Percentiles rank a stretch among this genome's conserved stretches.
phyloP scores from a whole-genome alignment of 2,888 invertebrate genomes.

The Sarcophaga carnaria region DNA sequence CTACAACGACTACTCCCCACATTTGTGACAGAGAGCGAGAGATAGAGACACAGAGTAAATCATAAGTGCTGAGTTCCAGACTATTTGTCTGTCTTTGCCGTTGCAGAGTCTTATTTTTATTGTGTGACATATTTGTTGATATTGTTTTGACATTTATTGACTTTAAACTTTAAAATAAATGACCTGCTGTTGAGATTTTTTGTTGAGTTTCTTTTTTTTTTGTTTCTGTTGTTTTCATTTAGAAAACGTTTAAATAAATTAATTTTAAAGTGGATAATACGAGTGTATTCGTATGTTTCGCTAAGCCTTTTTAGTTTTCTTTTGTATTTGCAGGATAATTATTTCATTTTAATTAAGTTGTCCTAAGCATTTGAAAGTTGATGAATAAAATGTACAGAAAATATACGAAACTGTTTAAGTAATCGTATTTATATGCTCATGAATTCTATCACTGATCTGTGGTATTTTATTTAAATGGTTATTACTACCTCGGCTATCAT shows the following conservation, averaged over 20 bases:
- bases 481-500: too few species aligned
- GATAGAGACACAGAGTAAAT: not conserved
- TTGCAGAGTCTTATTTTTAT: conserved; percentile 17
- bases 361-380: too few species aligned
- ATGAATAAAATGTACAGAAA: too few species aligned
- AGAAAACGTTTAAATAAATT: conserved; percentile 38
- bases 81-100: not conserved
- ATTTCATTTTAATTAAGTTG: too few species aligned
- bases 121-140: conserved; percentile 69
- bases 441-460: too few species aligned
- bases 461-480: too few species aligned
- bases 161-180: conserved; percentile 60
- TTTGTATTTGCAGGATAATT: too few species aligned
- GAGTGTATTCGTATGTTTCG: too few species aligned
- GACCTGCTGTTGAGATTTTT: conserved; percentile 63
- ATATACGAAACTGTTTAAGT: too few species aligned
- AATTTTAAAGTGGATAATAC: conserved; percentile 30
- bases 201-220: not conserved
- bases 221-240: not conserved
- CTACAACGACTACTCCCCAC: not conserved
- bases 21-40: not conserved
- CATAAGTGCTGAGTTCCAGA: not conserved
- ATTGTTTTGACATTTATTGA: conserved; percentile 68
- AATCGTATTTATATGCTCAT: too few species aligned
- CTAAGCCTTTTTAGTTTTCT: too few species aligned